Percentiles rank a stretch among this genome's conserved stretches.
These are phyloP conservation scores for Macroramphosus scolopax DNA, from an alignment of 2,797 vertebrate genomes.

Conservation along the genomic window DNA sequence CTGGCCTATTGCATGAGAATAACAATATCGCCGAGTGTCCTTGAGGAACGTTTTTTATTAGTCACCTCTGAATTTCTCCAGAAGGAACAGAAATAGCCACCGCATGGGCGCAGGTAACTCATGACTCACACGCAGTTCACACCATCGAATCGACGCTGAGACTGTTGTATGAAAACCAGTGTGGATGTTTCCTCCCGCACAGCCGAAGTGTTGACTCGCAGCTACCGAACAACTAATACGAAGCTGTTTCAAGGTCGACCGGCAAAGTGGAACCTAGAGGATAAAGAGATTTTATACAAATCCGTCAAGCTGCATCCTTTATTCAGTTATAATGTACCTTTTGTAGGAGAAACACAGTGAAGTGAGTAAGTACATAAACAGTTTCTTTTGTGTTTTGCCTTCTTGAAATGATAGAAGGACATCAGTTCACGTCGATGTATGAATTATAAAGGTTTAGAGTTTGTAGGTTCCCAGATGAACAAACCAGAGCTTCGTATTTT, in stretches of 20 bases:
- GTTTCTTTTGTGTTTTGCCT: too few relatives aligned
- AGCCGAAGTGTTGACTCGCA: slow-evolving; percentile 12
- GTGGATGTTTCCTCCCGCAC: neutral
- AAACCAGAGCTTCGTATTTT: too few relatives aligned
- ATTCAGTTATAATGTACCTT: too few relatives aligned
- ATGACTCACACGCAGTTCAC: too few relatives aligned
- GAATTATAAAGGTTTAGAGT: too few relatives aligned
- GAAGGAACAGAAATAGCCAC: slow-evolving; percentile 18
- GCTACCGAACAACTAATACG: slow-evolving; percentile 12
- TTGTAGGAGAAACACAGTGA: too few relatives aligned
- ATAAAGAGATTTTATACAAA: slow-evolving; percentile 14
- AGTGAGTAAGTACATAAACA: too few relatives aligned
- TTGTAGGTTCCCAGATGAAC: too few relatives aligned
- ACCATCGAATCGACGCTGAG: too few relatives aligned
- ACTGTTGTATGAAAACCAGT: too few relatives aligned
- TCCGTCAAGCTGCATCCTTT: slow-evolving; percentile 1
- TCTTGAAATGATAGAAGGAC: too few relatives aligned
- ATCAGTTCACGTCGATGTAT: too few relatives aligned
- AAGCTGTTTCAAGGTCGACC: slow-evolving; percentile 17
- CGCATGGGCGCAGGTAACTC: neutral
- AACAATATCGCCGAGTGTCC: slow-evolving; percentile 14
- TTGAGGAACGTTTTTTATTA: slow-evolving; percentile 17
- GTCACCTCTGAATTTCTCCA: slow-evolving; percentile 9
- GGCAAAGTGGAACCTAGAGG: slow-evolving; percentile 25
- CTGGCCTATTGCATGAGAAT: slow-evolving; percentile 13